phyloP scores from a whole-genome alignment of 2,797 vertebrate species.

The Enteromius mattozi region DNA sequence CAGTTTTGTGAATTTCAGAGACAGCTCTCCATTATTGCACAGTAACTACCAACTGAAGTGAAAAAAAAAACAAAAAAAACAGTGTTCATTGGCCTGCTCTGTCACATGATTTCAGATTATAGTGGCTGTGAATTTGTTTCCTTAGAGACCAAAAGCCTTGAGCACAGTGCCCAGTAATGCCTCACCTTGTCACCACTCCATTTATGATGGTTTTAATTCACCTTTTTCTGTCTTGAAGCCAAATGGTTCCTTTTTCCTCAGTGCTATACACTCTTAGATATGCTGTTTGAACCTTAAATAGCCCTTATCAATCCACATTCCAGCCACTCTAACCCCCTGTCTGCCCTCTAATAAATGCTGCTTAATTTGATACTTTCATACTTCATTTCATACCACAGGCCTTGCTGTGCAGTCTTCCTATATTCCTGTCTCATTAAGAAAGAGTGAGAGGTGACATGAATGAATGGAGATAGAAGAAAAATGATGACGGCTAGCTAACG shows the following conservation, averaged over 20 bases:
- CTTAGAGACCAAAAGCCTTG: conserved; percentile 71
- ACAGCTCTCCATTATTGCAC: neutral
- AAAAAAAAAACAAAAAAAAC: conserved; percentile 56
- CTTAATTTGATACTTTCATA: conserved; percentile 60
- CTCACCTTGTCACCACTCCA: conserved; percentile 70
- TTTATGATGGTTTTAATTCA: conserved; percentile 76
- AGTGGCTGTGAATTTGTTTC: conserved; percentile 68
- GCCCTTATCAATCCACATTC: conserved; percentile 36
- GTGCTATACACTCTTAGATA: conserved; percentile 64
- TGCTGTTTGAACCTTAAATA: conserved; percentile 64
- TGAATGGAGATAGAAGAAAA: conserved; percentile 9
- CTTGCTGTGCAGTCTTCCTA: conserved; percentile 34
- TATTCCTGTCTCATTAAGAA: conserved; percentile 58
- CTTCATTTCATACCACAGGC: conserved; percentile 42
- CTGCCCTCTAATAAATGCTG: conserved; percentile 61
- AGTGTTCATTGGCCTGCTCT: conserved; percentile 62
- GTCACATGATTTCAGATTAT: conserved; percentile 68
- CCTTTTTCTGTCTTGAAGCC: conserved; percentile 70
- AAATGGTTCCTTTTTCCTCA: conserved; percentile 60
- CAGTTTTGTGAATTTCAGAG: neutral
- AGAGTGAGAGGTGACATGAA: conserved; percentile 16
- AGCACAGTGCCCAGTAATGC: conserved; percentile 72
- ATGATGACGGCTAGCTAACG: conserved; percentile 16
- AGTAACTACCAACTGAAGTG: conserved; percentile 17
- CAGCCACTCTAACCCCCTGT: conserved; percentile 22